Evolutionary conservation across 2,888 invertebrate genomes (phyloP), one percentile per base, ranked within the genome.

Genomic region (Galerucella nymphaeae): DNA sequence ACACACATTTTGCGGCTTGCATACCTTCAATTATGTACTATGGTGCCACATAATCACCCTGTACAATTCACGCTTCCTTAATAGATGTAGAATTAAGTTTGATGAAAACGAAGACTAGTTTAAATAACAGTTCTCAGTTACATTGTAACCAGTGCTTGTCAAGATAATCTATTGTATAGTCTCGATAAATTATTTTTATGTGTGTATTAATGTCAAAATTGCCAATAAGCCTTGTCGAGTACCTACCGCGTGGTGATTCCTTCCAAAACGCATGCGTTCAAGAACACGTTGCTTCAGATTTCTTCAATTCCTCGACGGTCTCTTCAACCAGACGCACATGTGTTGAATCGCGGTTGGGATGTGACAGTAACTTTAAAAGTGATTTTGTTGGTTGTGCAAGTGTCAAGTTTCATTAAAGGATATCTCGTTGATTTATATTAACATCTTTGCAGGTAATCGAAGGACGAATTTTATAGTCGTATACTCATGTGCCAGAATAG

Each of bases 281-380:
- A 76, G 74, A 78, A 78, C 82, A 81, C 79, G 82, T 81, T 82
- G 83, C 82, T 83, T 67, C 83, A 83, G 82, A 83, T 82, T 82
- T 53, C 45, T 58, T 65, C 30, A 58, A 50, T 68, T 68, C 45
- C 42, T 72, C 66, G 13, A 38, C 38, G 20, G 42, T 62, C 53
- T 38, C 45, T 53, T 42, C 9, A 20, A 69, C 62, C 57, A 66
- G 42, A 71, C 55, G 71, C 71, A 74, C 74, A 74, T 74, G 74
- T 71, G 63, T 57, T 63, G 70, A 57, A 70, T 62, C 55, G 63
- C 45, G 38, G 16, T 57, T 64, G 41, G 42, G 59, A 67, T 45
- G 38, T 61, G n/a, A 59, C 53, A 59, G 38, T 23, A 16, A 59
- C 59, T 23, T 59, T 48, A 42, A 48, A 30, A n/a, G 6, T 57